Evolutionary conservation across 2,797 vertebrate species (phyloP), one percentile per base, ranked within the genome.

Genomic region (Apogon hyalosoma): DNA sequence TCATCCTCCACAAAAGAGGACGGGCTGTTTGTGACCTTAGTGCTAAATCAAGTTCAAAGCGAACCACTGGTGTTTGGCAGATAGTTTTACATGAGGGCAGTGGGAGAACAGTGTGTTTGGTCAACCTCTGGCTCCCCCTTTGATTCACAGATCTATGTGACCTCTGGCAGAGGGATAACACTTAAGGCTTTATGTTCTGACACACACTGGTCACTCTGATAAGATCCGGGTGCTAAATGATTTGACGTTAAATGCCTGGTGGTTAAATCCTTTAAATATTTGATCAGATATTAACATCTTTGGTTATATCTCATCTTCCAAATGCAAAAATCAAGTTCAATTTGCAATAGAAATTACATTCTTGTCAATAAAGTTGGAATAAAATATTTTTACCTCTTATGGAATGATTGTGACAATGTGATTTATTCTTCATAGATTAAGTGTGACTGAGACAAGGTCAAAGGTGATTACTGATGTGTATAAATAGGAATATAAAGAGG

Each of bases 31-130:
- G 90, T 89, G 80, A 93, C 90, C 92, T 86, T 68, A 73, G 86
- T 89, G 92, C 93, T 95, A 94, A 94, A 92, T 95, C 94, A 96
- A 95, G 95, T 97, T 97, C 96, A 97, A 97, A 97, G 95, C 90
- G 90, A 92, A 80, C 40, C 67, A 67, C 90, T 86, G 91, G 91
- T 92, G 79, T 83, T 94, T 93, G 87, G 86, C 90, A 90, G 92
- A 94, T 94, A 91, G 88, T 88, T 90, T 96, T 95, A 95, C 95
- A 92, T 60, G 73, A 80, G 83, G 90, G 80, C 92, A 92, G 88
- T 87, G 94, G 90, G 90, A 90, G 86, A 86, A 73, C 79, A 79
- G 83, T 61, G 78, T 90, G 90, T 92, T 93, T 92, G 87, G 88
- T 92, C 88, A 87, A 91, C 92, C 92, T 90, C 86, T 89, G 88